Base-by-base conservation (phyloP, 2,797 vertebrate genomes). In the Anableps anableps region DNA sequence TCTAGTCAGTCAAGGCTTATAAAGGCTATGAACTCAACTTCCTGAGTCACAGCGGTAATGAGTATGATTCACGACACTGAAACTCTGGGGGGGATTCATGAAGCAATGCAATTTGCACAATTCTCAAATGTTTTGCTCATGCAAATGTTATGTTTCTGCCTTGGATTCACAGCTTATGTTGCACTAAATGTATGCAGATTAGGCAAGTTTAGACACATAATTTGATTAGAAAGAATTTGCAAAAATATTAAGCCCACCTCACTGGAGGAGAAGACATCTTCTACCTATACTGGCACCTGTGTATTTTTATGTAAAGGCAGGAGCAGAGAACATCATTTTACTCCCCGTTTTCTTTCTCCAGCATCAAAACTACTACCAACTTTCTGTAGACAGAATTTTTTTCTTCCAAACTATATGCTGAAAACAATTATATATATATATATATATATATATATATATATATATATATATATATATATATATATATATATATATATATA, bases 1-100 rank as follows among this genome's bases (percentile, higher is more conserved):
- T 78, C 47, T 0, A 41, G 72, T 77, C 76, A 74, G 29, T 29
- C 47, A 79, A 75, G 76, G 68, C 21, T 38, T 23, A 68, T 76
- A 80, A 73, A 77, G 76, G 36, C 43, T 64, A 21, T 16, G 9
- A 70, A 70, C 17, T 38, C 17, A 66, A 26, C n/a, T 51, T 31
- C 62, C 79, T 36, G 43, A 53, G 36, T 43, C 23, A 38, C 51
- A 41, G 73, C 51, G 58, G 51, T 41, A n/a, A 43, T 58, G 26
- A 58, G 38, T 75, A 51, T 43, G 36, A 55, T 74, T 36, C 36
- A n/a, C 3, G 45, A 72, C 36, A 71, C 23, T 60, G 51, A 58
- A 60, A 29, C 38, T 62, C 29, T 3, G 16, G 62, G 31, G 14
- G 31, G 14, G 58, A 34, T 17, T 31, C 58, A 62, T 31, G 58